Percentiles rank a stretch among this genome's conserved stretches.
These are phyloP conservation scores for Camelus bactrianus DNA, from an alignment of 2,113 vertebrate species.

Conservation along the genomic window DNA sequence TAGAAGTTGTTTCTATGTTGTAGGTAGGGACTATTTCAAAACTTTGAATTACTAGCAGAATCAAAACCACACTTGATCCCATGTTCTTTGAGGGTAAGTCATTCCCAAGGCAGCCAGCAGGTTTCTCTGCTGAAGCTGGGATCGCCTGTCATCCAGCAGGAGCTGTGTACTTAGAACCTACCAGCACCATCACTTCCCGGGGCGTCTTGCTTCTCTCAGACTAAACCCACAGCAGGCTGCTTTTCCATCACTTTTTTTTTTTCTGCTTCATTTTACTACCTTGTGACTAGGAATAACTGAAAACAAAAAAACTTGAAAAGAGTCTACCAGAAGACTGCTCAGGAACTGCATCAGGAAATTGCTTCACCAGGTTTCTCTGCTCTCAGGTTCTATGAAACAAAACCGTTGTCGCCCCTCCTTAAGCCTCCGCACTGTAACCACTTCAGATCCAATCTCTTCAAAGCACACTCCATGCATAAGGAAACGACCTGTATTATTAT, in stretches of 20 bases:
- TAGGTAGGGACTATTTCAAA: not conserved
- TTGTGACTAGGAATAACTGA: not conserved
- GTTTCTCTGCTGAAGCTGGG: not conserved
- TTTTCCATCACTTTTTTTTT: not conserved
- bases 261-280: too few species aligned
- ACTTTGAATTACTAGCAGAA: not conserved
- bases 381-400: not conserved
- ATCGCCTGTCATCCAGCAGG: too few species aligned
- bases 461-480: not conserved
- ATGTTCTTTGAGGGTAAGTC: not conserved
- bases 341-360: not conserved
- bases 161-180: accelerated
- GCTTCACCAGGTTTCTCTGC: not conserved
- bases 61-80: not conserved
- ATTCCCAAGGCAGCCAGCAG: not conserved
- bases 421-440: not conserved
- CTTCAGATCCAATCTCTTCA: not conserved
- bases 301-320: not conserved
- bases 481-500: not conserved
- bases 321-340: not conserved
- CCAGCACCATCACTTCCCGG: accelerated
- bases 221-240: not conserved
- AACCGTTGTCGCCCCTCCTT: not conserved
- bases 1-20: accelerated
- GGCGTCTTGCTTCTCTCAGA: not conserved